Evolutionary conservation across 2,797 vertebrate genomes (phyloP), one percentile per base, ranked within the genome.

Genomic region (Buphagus erythrorhynchus): DNA sequence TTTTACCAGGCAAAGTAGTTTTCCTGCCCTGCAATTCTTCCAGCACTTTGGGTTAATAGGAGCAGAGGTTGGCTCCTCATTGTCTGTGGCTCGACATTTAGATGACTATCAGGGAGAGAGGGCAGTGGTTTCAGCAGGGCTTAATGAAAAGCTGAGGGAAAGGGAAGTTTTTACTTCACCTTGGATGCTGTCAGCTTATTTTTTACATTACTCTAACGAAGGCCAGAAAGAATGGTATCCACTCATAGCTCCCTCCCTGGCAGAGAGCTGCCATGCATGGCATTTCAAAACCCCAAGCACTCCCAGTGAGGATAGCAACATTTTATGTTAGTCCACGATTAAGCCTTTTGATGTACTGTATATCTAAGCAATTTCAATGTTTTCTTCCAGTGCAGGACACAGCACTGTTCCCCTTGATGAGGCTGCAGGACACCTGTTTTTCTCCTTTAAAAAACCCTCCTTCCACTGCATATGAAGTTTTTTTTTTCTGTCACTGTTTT

Each of bases 1-100:
- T 95, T 96, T 92, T 87, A 78, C 49, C 40, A 91, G 78, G 66
- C 21, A 76, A 87, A 91, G 45, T 40, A 91, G 19, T n/a, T 97
- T 85, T 96, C 67, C 54, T 90, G 81, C 66, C 57, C 74, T 79
- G 58, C 1, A 17, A 54, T 90, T 92, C 40, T 88, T 65, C 68
- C 90, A 94, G 55, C n/a, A 59, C 46, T 91, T 83, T 52, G 54
- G 71, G 65, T 93, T 95, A 94, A 93, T 71, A 91, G 62, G 66
- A 97, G n/a, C 78, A 90, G 93, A 88, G 46, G 43, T 45, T 92
- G 86, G 89, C 91, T 95, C 91, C 36, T 0, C 16, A 14, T 54
- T 96, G 87, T 96, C 81, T 91, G 55, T 35, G 75, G 54, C 68
- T 81, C 4, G 2, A 92, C 74, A 78, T 96, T 93, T 89, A 81